Conservation (phyloP, 2,888 invertebrate species). For the Drosophila algonquin region DNA sequence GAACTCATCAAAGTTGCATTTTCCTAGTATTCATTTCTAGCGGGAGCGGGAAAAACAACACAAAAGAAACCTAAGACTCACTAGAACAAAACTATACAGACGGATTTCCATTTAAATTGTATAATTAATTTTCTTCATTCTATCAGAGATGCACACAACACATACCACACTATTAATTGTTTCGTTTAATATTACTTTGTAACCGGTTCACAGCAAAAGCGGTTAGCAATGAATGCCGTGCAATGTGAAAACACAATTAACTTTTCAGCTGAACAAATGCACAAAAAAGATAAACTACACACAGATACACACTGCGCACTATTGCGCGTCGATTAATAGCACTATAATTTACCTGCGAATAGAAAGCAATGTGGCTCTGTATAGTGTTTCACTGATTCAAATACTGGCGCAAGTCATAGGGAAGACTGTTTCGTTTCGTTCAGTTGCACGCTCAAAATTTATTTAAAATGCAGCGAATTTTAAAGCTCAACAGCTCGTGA, state of each 20-base stretch:
- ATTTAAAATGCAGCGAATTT: background rate
- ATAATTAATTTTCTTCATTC: background rate
- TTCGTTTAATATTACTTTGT: slow-evolving; percentile 1
- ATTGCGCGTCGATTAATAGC: background rate
- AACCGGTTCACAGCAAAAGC: slow-evolving; percentile 34
- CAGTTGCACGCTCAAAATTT: background rate
- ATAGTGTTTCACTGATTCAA: background rate
- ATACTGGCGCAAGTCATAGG: background rate
- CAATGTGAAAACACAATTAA: slow-evolving; percentile 7
- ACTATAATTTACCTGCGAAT: background rate
- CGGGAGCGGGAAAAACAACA: slow-evolving; percentile 12
- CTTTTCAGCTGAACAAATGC: background rate
- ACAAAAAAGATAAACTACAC: slow-evolving; percentile 5
- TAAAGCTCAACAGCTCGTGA: background rate
- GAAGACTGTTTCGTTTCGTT: background rate
- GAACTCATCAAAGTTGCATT: slow-evolving; percentile 38
- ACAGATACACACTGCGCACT: slow-evolving; percentile 25
- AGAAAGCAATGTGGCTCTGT: background rate
- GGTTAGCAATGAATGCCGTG: slow-evolving; percentile 3
- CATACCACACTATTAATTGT: background rate
- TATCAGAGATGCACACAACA: slow-evolving; percentile 4
- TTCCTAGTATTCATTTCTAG: slow-evolving; percentile 9
- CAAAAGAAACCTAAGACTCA: slow-evolving; percentile 1
- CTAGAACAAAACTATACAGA: background rate
- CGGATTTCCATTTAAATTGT: slow-evolving; percentile 5